Base-by-base conservation (phyloP, 2,888 invertebrate genomes). In the Aricia artaxerxes region DNA sequence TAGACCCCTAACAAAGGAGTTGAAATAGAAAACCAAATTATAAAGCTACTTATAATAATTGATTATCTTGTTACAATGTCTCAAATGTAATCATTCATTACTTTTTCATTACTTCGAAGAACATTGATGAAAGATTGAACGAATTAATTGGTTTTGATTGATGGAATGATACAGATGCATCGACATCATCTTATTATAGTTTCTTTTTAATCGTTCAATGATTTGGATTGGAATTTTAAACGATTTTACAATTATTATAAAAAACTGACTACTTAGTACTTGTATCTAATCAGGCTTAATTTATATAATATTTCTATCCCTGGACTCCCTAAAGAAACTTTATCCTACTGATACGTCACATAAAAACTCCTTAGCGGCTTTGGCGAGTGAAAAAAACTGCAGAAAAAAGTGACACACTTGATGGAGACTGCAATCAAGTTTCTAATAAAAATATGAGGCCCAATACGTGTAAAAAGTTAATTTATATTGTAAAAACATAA, bases 141-240 rank as follows among this genome's bases (percentile, higher is more conserved):
- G 64, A 64, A 64, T 31, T 64, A 64, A 64, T 64, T 64, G 64
- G 64, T 31, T 64, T 64, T 64, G 64, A 64, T 64, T 64, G 64
- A 64, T 64, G 64, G 31, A 61, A 61, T 61, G 61, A 24, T 64
- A 31, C 64, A 64, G 64, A 64, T 64, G 31, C 64, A 64, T 64
- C 64, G 64, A 64, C 64, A 64, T 64, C 64, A 31, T 64, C 24
- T 61, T n/a, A 64, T 64, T 64, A 64, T 9, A 31, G 64, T 64
- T 64, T 64, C 31, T 24, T 64, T 64, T 64, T 24, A 64, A 64
- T 64, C 64, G 2, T 64, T 24, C 6, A 9, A 11, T 31, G 31
- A 64, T 31, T 64, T 64, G 31, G 9, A 31, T 64, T 64, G 64
- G 64, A 64, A 64, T 64, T 64, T 64, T 64, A 31, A 64, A 64